Evolutionary conservation across 2,797 vertebrate species (phyloP), one percentile per base, ranked within the genome.

Genomic region (Acipenser transmontanus): DNA sequence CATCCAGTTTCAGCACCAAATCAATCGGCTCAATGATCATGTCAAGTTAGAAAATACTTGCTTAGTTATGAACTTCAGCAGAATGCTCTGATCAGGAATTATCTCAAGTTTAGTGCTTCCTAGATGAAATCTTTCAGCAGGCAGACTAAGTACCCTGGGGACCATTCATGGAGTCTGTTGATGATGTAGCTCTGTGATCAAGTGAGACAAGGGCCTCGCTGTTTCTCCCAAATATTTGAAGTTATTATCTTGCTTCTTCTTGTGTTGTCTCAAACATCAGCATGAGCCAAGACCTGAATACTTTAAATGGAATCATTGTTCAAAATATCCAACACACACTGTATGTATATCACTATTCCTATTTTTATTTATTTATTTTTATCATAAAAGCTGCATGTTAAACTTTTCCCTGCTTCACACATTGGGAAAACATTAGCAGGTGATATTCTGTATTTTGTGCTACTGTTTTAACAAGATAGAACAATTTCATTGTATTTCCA

Each of bases 231-330:
- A 64, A 52, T 50, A 20, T 50, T 20, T 14, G 14, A 14, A 14
- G 49, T 20, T 14, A 6, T 64, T 64, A 52, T 52, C 63, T 64
- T 50, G 6, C 50, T 50, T 34, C 34, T 34, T 34, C 54, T 13
- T 57, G 54, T 57, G 54, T 57, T 52, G 8, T 64, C 14, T 51
- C 34, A 34, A 34, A 34, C 34, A 52, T 51, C 14, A 52, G 7
- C 63, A n/a, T 50, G 49, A 50, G 63, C 49, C 49, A 51, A 52
- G 12, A 64, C 63, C 63, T 64, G 63, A 50, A 64, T 64, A 14
- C 10, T 50, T 63, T 64, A n/a, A 57, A 57, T 57, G 50, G 63
- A 50, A 20, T 51, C 9, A 20, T 64, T 50, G 63, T 64, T 64
- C 11, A 48, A 49, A 49, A 63, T 63, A 49, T 49, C 34, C 8